Evolutionary conservation across 1,140 invertebrate species (phyloP), one percentile per base, ranked within the genome.

Genomic region (Protaetia brevitarsis): DNA sequence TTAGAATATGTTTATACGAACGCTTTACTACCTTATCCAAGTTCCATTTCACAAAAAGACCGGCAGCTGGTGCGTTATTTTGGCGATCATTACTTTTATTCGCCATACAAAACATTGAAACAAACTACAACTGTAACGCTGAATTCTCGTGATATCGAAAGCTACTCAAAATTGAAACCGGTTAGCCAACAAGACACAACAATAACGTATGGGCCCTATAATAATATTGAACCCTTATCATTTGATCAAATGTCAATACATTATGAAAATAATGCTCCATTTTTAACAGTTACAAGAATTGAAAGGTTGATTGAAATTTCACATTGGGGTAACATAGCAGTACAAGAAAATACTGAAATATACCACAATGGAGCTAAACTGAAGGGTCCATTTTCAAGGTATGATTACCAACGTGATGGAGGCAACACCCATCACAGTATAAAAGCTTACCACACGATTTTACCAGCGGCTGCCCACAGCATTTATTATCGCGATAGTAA

Each of bases 301-400:
- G 89, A 94, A 65, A 85, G 98, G 31, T 81, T 87, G 0, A 93
- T 99, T 74, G 97, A 99, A 81, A 86, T 99, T 1, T 99, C 97
- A 0, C 97, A 99, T 78, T 99, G 98, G 98, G 97, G 97, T 13
- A 98, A 98, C 74, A 96, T 99, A 78, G 96, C 97, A 68, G 85
- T 99, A 2, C 95, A 99, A 77, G 97, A 99, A 77, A 88, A 88
- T 0, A 88, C 99, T 75, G 93, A 98, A 76, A 82, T 99, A 67
- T 78, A 88, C 16, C 97, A 99, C 75, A 90, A 90, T 60, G 98
- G 98, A 26, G 97, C 98, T 8, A 84, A 88, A 67, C 79, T 99
- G 0, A 97, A 93, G 75, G 96, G 96, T 3, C 87, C 94, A n/a
- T 98, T 98, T 78, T 98, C 96, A 10, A 83, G 89, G 19, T 97